phyloP scores from a whole-genome alignment of 2,888 invertebrate genomes.

The Lamellibrachia satsuma region DNA sequence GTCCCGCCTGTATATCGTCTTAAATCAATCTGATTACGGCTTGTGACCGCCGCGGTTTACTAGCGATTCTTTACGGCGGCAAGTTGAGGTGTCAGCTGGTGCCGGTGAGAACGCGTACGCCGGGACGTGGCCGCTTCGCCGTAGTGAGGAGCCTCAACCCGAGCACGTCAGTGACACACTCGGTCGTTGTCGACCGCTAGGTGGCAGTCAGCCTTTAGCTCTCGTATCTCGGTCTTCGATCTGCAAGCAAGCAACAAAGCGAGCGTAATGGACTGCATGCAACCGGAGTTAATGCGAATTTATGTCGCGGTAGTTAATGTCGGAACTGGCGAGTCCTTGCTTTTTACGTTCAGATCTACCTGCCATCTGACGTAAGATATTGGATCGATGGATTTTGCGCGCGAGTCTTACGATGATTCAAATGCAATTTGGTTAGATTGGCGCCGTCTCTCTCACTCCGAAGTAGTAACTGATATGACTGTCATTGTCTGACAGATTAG shows the following conservation, averaged over 20 bases:
- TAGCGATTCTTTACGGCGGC: neutral
- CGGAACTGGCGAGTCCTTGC: neutral
- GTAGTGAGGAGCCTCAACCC: neutral
- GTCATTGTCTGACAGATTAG: neutral
- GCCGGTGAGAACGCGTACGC: neutral
- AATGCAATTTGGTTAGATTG: neutral
- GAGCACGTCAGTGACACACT: neutral
- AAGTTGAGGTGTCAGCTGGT: neutral
- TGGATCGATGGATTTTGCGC: neutral
- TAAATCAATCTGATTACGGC: neutral
- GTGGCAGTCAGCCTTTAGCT: neutral
- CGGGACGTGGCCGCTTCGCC: neutral
- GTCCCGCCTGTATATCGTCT: neutral
- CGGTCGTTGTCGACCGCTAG: neutral
- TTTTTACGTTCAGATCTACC: neutral
- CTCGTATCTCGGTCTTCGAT: neutral
- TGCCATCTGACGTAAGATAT: neutral
- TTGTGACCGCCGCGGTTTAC: neutral
- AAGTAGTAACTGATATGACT: neutral
- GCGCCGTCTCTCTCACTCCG: neutral
- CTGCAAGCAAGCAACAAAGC: neutral
- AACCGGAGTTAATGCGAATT: neutral
- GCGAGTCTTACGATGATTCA: neutral
- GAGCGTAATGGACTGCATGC: neutral
- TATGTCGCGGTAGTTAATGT: slow-evolving; percentile 1